Evolutionary conservation across 2,888 invertebrate genomes (phyloP), one percentile per base, ranked within the genome.

Genomic region (Euclidia mi): DNA sequence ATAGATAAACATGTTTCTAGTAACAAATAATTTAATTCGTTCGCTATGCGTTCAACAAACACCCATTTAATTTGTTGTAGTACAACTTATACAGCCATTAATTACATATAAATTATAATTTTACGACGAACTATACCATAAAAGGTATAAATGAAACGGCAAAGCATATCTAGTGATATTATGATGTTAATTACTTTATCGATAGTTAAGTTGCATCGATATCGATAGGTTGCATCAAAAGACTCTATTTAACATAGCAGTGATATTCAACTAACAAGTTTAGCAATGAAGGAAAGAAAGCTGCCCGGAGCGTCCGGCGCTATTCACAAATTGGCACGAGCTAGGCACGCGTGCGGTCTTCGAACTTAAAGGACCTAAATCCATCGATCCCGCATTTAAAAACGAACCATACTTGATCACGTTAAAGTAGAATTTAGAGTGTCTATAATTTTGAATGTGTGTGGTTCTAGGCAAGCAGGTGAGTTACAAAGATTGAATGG

Each of bases 251-350:
- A 86, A 83, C 77, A 84, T 79, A 85, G 83, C 87, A 89, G 88
- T 88, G 89, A 89, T 91, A 91, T 91, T 88, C 87, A 85, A 89
- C 88, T 89, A 91, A 92, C 92, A 89, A 91, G 91, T 92, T 89
- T 87, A 92, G 90, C 91, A 88, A 89, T 87, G 87, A 78, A 89
- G 92, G 91, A 93, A 94, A 93, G 92, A 93, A 93, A 93, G 92
- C 91, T 86, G 90, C 89, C 87, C 81, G 83, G 78, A 89, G 91
- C 92, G 90, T 89, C 90, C 91, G 90, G 88, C 87, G 90, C 89
- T 92, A 90, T 91, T 90, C 92, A 92, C 94, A 93, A 93, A 92
- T 94, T 93, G 92, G 92, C 92, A 93, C 93, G 93, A 93, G 92
- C 92, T 88, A 85, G 89, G 87, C 93, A 92, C 92, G 91, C 92